Conservation (phyloP, 1,140 invertebrate species). For the Eueides isabella region DNA sequence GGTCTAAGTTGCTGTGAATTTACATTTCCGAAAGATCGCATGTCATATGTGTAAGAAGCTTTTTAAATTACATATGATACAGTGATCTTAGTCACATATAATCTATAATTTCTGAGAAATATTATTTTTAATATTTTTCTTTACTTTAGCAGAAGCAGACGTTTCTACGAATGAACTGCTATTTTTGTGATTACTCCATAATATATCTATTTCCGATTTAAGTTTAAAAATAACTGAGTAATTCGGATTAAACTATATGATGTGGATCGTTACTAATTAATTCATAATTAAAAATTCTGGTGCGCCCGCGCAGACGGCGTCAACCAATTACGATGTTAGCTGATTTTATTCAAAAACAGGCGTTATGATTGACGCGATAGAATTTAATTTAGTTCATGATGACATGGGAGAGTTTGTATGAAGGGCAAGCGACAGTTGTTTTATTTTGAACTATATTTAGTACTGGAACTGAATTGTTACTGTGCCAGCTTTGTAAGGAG, state of each 20-base stretch:
- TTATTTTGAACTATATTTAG: constrained; percentile 82
- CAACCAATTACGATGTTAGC: constrained; percentile 69
- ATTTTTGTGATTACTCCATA: not conserved
- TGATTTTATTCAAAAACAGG: constrained; percentile 52
- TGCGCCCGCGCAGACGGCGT: constrained; percentile 73
- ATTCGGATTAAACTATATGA: constrained; percentile 69
- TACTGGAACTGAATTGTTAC: constrained; percentile 76
- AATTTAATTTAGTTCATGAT: constrained; percentile 52
- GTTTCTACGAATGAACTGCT: not conserved
- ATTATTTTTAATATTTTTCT: too few species aligned
- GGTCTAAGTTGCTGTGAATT: constrained; percentile 14
- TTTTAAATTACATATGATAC: too few species aligned
- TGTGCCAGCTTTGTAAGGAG: constrained; percentile 70
- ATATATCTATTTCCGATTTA: constrained; percentile 15
- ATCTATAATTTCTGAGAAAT: too few species aligned
- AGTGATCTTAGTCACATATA: too few species aligned
- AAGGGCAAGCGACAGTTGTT: constrained; percentile 81
- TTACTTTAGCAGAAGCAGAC: too few species aligned
- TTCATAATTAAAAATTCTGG: constrained; percentile 82
- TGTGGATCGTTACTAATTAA: constrained; percentile 79
- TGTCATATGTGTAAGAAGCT: not conserved
- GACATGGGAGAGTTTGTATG: constrained; percentile 60
- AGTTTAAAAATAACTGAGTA: constrained; percentile 46
- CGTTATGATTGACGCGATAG: constrained; percentile 52
- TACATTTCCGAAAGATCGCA: not conserved